Conservation (phyloP, 2,888 invertebrate species). For the Ectemnius continuus region DNA sequence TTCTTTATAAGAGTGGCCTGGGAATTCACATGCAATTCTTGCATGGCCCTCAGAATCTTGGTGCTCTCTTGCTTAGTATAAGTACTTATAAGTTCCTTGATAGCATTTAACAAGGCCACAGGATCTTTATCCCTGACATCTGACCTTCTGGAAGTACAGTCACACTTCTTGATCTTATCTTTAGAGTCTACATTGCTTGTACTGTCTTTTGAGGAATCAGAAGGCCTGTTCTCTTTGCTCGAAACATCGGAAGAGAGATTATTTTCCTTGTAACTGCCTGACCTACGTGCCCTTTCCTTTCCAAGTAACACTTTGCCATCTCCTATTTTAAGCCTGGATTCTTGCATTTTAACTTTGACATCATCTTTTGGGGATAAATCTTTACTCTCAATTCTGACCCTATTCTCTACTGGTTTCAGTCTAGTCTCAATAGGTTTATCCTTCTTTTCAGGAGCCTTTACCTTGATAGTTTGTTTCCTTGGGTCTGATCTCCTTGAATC, state of each 20-base stretch:
- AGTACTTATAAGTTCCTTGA: slow-evolving; percentile 71
- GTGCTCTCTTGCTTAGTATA: slow-evolving; percentile 70
- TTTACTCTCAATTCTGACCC: slow-evolving; percentile 31
- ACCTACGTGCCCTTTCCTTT: slow-evolving; percentile 42
- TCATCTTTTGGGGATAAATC: slow-evolving; percentile 45
- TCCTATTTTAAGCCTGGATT: slow-evolving; percentile 35
- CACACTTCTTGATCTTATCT: slow-evolving; percentile 46
- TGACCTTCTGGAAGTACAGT: slow-evolving; percentile 44
- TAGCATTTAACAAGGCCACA: slow-evolving; percentile 64
- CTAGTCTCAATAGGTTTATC: slow-evolving; percentile 43
- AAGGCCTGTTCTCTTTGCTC: slow-evolving; percentile 70
- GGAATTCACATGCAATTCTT: slow-evolving; percentile 69
- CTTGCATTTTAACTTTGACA: slow-evolving; percentile 36
- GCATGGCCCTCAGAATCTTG: slow-evolving; percentile 68
- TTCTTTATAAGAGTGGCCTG: slow-evolving; percentile 71
- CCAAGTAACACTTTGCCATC: slow-evolving; percentile 36
- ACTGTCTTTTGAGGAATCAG: slow-evolving; percentile 59
- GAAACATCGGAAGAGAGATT: slow-evolving; percentile 61
- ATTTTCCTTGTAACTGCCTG: slow-evolving; percentile 54
- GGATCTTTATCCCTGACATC: slow-evolving; percentile 63
- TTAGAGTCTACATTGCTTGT: slow-evolving; percentile 43
- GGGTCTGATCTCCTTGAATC: slow-evolving; percentile 23
- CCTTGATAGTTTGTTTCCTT: slow-evolving; percentile 35
- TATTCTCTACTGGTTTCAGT: slow-evolving; percentile 51
- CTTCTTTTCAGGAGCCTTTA: slow-evolving; percentile 41